Base-by-base conservation (phyloP, 2,797 vertebrate genomes). In the Salmo trutta region DNA sequence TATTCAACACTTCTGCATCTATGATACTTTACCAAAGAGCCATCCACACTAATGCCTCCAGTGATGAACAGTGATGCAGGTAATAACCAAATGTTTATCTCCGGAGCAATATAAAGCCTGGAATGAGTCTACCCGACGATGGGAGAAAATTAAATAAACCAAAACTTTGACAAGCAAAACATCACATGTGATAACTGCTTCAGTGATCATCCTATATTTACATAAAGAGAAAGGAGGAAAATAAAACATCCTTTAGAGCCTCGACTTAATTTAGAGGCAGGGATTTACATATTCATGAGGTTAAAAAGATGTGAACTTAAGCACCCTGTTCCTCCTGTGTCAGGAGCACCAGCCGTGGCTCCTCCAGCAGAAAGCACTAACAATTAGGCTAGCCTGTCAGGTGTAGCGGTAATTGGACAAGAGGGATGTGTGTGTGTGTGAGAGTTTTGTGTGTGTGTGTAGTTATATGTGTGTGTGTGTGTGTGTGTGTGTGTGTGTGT, bases 201-300 rank as follows among this genome's bases (percentile, higher is more conserved):
- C 5, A 7, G 64, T 64, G 8, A 75, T 84, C 33, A 29, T 64
- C 27, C 52, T 15, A 56, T 73, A 85, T 87, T 83, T 84, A 79
- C 89, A 87, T 85, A 80, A 85, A 87, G 84, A 86, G 31, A 69
- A 77, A 79, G 78, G 80, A 81, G 81, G 74, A 84, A 86, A 83
- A 76, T 75, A 84, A 85, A 84, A 74, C 84, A 85, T 88, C 83
- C 78, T 91, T 90, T 84, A 79, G 75, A 69, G 56, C 14, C 33
- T 73, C 33, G 10, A 65, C 47, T 65, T 71, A 29, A 77, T 77
- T 77, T 71, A 21, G 54, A 62, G 59, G 41, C 10, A 52, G 87
- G 84, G 86, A 90, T 90, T 89, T 88, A 84, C 88, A 90, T 90
- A 90, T 89, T 88, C 89, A 90, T 88, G 82, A 16, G 80, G 77